phyloP scores from a whole-genome alignment of 2,888 invertebrate species.

The Auanema sp. region DNA sequence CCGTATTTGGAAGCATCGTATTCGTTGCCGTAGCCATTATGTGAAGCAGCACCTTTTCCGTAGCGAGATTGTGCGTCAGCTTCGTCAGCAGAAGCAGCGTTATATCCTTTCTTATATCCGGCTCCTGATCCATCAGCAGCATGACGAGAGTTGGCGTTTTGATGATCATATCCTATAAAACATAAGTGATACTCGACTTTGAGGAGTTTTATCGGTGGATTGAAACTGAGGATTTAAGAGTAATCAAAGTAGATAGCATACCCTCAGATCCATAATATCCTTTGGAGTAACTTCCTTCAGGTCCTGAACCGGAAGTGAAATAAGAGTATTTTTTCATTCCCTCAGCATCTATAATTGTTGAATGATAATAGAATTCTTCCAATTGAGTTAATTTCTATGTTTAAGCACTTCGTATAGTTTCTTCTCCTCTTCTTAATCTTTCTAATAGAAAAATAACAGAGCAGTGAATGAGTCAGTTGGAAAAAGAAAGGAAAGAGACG shows the following conservation, averaged over 20 bases:
- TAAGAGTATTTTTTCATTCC: slow-evolving; percentile 48
- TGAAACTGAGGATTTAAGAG: not conserved
- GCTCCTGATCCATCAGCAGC: slow-evolving; percentile 24
- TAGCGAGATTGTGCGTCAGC: too few relatives aligned
- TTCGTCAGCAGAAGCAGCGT: slow-evolving; percentile 24
- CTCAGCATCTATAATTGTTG: slow-evolving; percentile 28
- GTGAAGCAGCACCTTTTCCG: not conserved
- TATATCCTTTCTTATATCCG: slow-evolving; percentile 39
- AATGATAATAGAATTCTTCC: not conserved
- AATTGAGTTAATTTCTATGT: slow-evolving; percentile 21
- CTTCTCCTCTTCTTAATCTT: slow-evolving; percentile 33
- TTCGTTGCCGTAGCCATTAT: slow-evolving; percentile 29
- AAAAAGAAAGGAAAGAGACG: too few relatives aligned
- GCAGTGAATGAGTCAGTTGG: too few relatives aligned
- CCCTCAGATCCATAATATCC: slow-evolving; percentile 47
- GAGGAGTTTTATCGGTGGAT: not conserved
- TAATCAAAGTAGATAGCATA: not conserved
- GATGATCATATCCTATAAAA: slow-evolving; percentile 30
- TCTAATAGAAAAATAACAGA: slow-evolving; percentile 21
- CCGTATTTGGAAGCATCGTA: slow-evolving; percentile 31
- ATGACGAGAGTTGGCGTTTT: slow-evolving; percentile 29
- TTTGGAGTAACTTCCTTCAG: slow-evolving; percentile 43
- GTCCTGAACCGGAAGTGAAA: slow-evolving; percentile 42
- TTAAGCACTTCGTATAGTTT: slow-evolving; percentile 27
- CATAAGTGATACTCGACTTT: not conserved